A percentile compares a stretch with the other conserved stretches of the same genome.
Evolutionary conservation across 2,797 vertebrate genomes (phyloP).

Genomic region (Acanthis flammea): DNA sequence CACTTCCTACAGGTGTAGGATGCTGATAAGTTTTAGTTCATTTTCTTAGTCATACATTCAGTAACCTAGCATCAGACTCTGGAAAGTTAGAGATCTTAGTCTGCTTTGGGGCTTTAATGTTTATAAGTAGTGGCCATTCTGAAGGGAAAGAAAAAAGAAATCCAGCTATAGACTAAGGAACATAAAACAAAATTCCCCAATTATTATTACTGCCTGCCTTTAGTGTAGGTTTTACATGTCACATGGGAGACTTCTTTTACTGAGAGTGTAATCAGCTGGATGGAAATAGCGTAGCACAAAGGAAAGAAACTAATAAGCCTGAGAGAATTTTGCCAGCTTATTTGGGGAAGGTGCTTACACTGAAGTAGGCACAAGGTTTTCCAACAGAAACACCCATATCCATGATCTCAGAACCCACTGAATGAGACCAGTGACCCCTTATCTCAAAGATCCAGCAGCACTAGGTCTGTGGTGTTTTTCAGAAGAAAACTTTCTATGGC

Average conservation of each 20-base stretch:
- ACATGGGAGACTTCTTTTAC: background rate
- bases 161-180: background rate
- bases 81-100: background rate
- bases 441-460: background rate
- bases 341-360: background rate
- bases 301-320: background rate
- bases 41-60: background rate
- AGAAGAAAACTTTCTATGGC: background rate
- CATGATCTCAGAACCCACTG: background rate
- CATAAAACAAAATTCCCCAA: background rate
- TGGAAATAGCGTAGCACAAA: background rate
- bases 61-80: background rate
- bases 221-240: background rate
- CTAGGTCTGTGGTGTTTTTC: fast-evolving
- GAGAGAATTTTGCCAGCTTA: background rate
- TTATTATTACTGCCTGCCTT: background rate
- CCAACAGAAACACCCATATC: background rate
- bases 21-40: background rate
- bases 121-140: background rate
- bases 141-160: background rate
- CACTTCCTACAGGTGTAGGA: background rate
- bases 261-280: background rate
- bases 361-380: background rate
- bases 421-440: background rate
- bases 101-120: background rate